These are phyloP conservation scores for human DNA, from an alignment of 2,113 vertebrate genomes.

Conservation along the genomic window DNA sequence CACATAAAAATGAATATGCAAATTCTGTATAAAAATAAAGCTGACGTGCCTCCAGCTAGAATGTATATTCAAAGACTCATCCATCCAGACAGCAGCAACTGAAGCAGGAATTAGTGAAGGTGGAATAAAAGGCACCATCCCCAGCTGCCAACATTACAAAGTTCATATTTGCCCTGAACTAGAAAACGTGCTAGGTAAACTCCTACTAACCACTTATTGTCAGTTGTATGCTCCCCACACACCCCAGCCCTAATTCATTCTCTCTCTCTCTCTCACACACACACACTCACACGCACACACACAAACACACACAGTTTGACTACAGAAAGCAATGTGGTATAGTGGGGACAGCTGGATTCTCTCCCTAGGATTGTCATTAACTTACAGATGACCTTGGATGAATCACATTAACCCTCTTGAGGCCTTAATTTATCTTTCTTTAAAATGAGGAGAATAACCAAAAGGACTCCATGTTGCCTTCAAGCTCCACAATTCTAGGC, in stretches of 20 bases:
- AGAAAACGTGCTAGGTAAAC: background rate
- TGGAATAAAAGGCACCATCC: slow-evolving; percentile 43
- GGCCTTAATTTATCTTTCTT: slow-evolving; percentile 31
- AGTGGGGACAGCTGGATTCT: background rate
- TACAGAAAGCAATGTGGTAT: background rate
- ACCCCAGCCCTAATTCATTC: background rate
- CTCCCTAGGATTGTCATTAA: background rate
- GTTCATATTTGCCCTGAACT: slow-evolving; percentile 42
- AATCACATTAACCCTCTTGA: background rate
- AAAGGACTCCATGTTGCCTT: background rate
- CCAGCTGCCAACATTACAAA: slow-evolving; percentile 30
- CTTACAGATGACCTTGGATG: background rate
- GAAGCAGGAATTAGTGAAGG: slow-evolving; percentile 59
- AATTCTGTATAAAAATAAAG: slow-evolving; percentile 64
- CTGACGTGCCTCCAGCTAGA: slow-evolving; percentile 50
- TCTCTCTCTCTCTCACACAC: background rate
- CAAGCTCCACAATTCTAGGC: background rate
- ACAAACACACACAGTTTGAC: background rate
- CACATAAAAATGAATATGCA: slow-evolving; percentile 61
- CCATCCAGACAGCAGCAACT: slow-evolving; percentile 51
- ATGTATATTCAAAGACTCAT: slow-evolving; percentile 62
- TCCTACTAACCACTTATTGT: background rate
- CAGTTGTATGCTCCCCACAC: background rate
- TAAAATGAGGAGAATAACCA: slow-evolving; percentile 14
- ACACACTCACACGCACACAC: background rate